These are phyloP conservation scores for Prunella strophiata DNA, from an alignment of 2,797 vertebrate genomes.

Conservation along the genomic window DNA sequence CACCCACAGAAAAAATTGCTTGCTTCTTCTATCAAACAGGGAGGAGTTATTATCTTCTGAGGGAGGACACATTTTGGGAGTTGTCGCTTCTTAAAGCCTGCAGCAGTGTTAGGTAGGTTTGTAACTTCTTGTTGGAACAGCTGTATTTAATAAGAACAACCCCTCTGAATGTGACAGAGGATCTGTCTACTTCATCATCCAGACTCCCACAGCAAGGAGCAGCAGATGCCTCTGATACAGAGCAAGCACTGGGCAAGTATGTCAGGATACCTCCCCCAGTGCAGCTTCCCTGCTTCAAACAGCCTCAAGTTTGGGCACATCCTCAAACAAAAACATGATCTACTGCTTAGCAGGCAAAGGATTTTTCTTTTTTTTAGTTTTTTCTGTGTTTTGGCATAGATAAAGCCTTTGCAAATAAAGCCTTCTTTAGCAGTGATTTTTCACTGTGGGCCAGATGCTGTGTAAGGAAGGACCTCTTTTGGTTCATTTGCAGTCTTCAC, in stretches of 20 bases:
- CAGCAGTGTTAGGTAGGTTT: background rate
- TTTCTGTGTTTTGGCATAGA: background rate
- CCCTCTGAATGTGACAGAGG: background rate
- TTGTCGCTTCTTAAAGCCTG: background rate
- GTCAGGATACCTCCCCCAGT: background rate
- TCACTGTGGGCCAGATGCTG: background rate
- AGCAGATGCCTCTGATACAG: background rate
- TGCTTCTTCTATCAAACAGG: background rate
- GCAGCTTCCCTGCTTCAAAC: background rate
- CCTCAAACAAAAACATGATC: background rate
- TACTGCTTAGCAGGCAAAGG: background rate
- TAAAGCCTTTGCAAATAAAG: background rate
- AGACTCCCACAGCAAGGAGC: background rate
- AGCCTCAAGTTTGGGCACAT: background rate
- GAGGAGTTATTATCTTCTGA: background rate
- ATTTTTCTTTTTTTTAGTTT: background rate
- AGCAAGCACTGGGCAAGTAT: background rate
- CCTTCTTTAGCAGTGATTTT: background rate
- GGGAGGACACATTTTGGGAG: background rate
- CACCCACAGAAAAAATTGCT: background rate
- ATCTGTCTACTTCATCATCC: background rate
- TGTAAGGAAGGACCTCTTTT: background rate
- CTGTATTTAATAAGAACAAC: constrained; percentile 2
- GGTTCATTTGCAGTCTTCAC: background rate
- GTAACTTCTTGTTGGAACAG: background rate